A percentile compares a stretch with the other conserved stretches of the same genome.
Evolutionary conservation across 2,888 invertebrate species (phyloP).

Genomic region (Drosophila anomalipes): DNA sequence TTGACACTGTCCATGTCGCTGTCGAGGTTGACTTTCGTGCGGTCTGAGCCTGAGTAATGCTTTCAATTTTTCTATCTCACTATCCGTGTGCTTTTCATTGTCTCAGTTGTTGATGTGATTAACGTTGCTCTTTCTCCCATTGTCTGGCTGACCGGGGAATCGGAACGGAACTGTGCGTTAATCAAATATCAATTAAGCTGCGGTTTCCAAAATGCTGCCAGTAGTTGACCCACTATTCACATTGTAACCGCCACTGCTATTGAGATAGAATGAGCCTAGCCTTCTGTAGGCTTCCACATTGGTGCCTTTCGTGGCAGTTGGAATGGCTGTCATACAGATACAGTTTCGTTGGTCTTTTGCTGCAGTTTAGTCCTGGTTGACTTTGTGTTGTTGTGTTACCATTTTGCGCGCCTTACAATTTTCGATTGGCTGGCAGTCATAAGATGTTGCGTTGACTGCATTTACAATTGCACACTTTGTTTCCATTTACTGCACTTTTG

Average conservation of each 20-base stretch:
- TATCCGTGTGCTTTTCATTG: constrained; percentile 27
- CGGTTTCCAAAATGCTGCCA: constrained; percentile 59
- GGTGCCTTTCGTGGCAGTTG: constrained; percentile 30
- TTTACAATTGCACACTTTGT: constrained; percentile 30
- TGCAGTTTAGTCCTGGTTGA: constrained; percentile 7
- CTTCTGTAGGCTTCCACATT: constrained; percentile 21
- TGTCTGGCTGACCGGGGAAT: constrained; percentile 5
- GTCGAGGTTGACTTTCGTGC: constrained; percentile 28
- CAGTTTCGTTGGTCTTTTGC: constrained; percentile 2
- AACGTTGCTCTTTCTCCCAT: constrained; percentile 40
- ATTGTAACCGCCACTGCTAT: not conserved
- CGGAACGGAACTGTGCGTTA: constrained; percentile 50
- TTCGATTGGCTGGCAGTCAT: constrained; percentile 26
- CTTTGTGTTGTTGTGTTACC: constrained; percentile 16
- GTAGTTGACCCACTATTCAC: constrained; percentile 3
- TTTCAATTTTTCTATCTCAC: constrained; percentile 59
- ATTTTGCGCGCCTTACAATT: constrained; percentile 40
- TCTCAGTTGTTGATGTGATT: constrained; percentile 52
- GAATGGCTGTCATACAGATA: constrained; percentile 13
- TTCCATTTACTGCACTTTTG: constrained; percentile 22
- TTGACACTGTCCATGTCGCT: constrained; percentile 51
- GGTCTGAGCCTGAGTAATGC: constrained; percentile 16
- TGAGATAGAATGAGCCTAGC: constrained; percentile 8
- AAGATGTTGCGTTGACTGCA: constrained; percentile 10
- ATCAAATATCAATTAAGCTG: constrained; percentile 75